Base-by-base conservation (phyloP, 35 echinoderm and acorn worm species). In the Apostichopus californicus region DNA sequence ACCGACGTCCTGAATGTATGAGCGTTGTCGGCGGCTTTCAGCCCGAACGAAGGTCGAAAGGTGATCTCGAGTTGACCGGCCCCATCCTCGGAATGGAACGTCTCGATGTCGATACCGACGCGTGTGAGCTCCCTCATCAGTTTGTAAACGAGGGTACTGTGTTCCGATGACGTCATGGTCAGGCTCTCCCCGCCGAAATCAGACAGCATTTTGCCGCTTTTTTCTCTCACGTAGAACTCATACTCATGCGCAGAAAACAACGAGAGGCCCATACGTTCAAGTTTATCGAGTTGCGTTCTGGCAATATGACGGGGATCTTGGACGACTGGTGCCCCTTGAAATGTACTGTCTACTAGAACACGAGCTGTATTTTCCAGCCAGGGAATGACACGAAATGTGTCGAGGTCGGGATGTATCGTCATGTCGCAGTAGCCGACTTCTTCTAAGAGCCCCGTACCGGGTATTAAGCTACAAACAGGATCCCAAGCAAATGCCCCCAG, bases 361-460 rank as follows among this genome's bases (percentile, higher is more conserved):
- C 94, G 85, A 11, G 92, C 94, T 9, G 94, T 95, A 56, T 90
- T 93, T 52, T 93, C 91, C 61, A 84, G 86, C 94, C 94, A 95
- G 2, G 94, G 94, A 71, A 95, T 23, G 17, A 95, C 73, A 53
- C 92, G 92, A 86, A 98, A 95, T 56, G 96, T 98, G 13, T 80
- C 88, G 3, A 98, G 65, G 86, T 98, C 96, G 3, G 96, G 96
- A 54, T 93, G 80, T 77, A 87, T 91, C 10, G 78, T 61, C 57
- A 86, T 94, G 64, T 98, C 96, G 13, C 64, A 86, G 68, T 92
- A 94, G 18, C 93, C 86, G 17, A 93, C 89, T 15, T 95, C 94
- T 52, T 72, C 90, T 13, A 89, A 78, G 54, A 92, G 93, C 20
- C 87, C 90, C 3, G 94, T 92, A 25, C 95, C 92, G 23, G 66